Evolutionary conservation across 2,113 vertebrate genomes (phyloP), one percentile per base, ranked within the genome.

Genomic region (Epinephelus fuscoguttatus): DNA sequence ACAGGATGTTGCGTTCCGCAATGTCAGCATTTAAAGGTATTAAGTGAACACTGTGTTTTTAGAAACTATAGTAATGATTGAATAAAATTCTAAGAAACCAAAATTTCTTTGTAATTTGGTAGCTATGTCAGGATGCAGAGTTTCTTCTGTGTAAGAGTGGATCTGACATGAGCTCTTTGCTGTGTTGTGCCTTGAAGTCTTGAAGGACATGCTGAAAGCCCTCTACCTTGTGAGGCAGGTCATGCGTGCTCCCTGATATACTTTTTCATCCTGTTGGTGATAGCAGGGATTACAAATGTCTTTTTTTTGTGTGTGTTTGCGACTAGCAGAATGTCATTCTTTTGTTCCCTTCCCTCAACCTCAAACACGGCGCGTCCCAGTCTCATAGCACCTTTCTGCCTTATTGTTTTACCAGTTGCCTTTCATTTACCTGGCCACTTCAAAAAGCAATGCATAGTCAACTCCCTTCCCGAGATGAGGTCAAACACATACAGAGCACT

Each of bases 391-490:
- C 64, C 64, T 70, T 67, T 84, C 88, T 77, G 25, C 68, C 80
- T 84, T 90, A 88, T 94, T 92, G 92, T 92, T 92, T 94, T 69
- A 79, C 74, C 78, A 61, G 80, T 68, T 73, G 62, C 87, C 84
- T 93, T 95, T 94, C 85, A 90, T 95, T 93, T 94, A 92, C 84
- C 77, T 88, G 84, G 62, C 78, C 88, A 88, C 92, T 94, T 95
- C 93, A 94, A 95, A 94, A 93, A 90, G 86, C 90, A 88, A 93
- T 95, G 94, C 92, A 95, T 95, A 94, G 93, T 95, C 94, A 95
- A 94, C 84, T 85, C 71, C 56, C 82, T 82, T 70, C 70, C 79
- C 13, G 86, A 85, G 93, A 94, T 91, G 92, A 89, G 94, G 94
- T 95, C 95, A 94, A 95, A 90, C 89, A 88, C 89, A 91, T 87